phyloP scores from a whole-genome alignment of 2,888 invertebrate species.

The Rotaria magnacalcarata region DNA sequence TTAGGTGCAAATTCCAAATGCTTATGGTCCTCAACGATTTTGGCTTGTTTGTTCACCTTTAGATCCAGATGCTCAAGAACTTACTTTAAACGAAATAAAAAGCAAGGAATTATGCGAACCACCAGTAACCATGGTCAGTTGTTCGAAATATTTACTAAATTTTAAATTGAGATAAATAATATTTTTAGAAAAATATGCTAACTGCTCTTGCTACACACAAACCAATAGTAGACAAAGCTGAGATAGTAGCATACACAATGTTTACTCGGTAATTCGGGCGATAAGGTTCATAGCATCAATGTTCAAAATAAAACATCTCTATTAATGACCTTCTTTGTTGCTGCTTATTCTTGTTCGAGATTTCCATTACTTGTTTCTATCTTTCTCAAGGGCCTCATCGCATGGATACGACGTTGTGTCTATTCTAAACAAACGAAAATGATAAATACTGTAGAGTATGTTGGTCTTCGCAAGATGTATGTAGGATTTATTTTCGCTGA shows the following conservation, averaged over 20 bases:
- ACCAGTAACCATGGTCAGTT: slow-evolving; percentile 79
- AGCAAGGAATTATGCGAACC: slow-evolving; percentile 92
- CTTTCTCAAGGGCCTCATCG: too few species aligned
- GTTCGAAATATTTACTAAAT: neutral
- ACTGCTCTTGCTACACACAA: slow-evolving; percentile 74
- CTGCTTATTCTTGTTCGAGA: too few species aligned
- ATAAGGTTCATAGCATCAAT: slow-evolving; percentile 67
- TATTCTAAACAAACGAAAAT: too few species aligned
- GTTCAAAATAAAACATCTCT: too few species aligned
- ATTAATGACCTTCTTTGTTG: too few species aligned
- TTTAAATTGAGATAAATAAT: neutral
- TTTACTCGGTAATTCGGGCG: slow-evolving; percentile 98
- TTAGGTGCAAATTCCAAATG: slow-evolving; percentile 66
- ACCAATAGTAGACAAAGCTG: slow-evolving; percentile 93
- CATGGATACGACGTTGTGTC: too few species aligned
- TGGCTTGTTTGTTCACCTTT: slow-evolving; percentile 94
- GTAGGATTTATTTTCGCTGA: too few species aligned
- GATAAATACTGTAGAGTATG: too few species aligned
- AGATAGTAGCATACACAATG: slow-evolving; percentile 82
- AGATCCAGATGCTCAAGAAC: slow-evolving; percentile 83
- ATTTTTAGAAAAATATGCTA: neutral
- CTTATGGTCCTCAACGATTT: slow-evolving; percentile 70
- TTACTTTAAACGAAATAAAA: slow-evolving; percentile 94
- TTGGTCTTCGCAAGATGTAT: too few species aligned
- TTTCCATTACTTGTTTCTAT: too few species aligned